Evolutionary conservation across 2,113 vertebrate genomes (phyloP), one percentile per base, ranked within the genome.

Genomic region (Heterotilapia buettikoferi): DNA sequence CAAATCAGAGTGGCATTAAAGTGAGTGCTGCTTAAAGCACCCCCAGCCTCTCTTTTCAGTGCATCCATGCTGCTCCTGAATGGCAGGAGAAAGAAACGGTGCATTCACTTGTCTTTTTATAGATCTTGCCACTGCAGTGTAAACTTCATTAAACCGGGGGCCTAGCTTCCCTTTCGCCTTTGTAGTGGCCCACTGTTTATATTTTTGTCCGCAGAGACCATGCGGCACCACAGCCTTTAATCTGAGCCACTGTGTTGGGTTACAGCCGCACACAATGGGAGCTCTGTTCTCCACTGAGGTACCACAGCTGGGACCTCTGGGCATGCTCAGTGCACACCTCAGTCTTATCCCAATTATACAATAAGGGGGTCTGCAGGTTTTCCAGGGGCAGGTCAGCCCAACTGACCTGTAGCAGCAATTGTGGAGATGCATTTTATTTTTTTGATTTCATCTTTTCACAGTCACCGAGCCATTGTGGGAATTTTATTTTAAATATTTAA

Each of bases 221-320:
- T 7, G 68, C 86, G 40, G 90, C 56, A 63, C 57, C 52, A 5
- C 89, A 93, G 91, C 86, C 92, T 94, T 93, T 94, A 93, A 94
- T 93, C 90, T 90, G 80, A 88, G 87, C 82, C 84, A 80, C 90
- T 92, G 94, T 83, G 85, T 94, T 90, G 81, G 81, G 86, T 95
- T 96, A 88, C 94, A 91, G 87, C 81, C 43, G 40, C 84, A 89
- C 86, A 95, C 95, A 96, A 96, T 93, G 86, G 90, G 47, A 53
- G 14, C 93, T 93, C 91, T 96, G 95, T 96, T 93, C 85, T 90
- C 86, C 3, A 6, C 68, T 57, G 90, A 92, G 92, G 87, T 84
- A 63, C 86, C 86, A 92, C 93, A 93, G 90, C 93, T 92, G 92
- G 89, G 92, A 87, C 91, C 84, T 92, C 84, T 90, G 93, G 57